These are phyloP conservation scores for Heliconius sara DNA, from an alignment of 2,888 invertebrate species.

Conservation along the genomic window DNA sequence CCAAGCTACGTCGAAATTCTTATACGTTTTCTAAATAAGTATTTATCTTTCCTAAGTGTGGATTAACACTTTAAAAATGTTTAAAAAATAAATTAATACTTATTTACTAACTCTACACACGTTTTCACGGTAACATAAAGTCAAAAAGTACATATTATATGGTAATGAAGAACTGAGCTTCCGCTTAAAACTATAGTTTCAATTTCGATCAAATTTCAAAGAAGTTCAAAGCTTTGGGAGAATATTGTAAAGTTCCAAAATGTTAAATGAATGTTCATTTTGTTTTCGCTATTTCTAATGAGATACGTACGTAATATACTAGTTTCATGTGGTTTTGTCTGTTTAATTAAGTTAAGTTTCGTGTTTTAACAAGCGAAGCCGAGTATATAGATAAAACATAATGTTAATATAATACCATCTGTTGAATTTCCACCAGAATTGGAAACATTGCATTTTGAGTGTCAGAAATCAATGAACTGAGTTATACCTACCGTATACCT, in stretches of 20 bases:
- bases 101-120: slow-evolving; percentile 15
- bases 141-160: slow-evolving; percentile 26
- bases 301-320: not conserved
- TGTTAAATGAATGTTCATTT: slow-evolving; percentile 7
- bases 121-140: slow-evolving; percentile 1
- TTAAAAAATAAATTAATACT: no score
- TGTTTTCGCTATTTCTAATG: not conserved
- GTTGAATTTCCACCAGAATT: no score
- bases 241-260: slow-evolving; percentile 9
- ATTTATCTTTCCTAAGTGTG: no score
- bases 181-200: slow-evolving; percentile 31
- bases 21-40: no score
- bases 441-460: no score
- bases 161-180: slow-evolving; percentile 33
- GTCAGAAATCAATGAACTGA: not conserved
- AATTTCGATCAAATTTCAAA: slow-evolving; percentile 30
- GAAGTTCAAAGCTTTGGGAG: slow-evolving; percentile 30
- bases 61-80: no score
- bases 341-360: not conserved
- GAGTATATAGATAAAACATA: no score
- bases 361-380: no score
- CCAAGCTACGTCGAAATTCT: no score
- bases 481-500: not conserved
- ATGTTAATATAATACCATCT: no score
- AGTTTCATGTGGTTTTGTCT: not conserved